phyloP scores from a whole-genome alignment of 1,140 invertebrate species.

The Diprion similis region DNA sequence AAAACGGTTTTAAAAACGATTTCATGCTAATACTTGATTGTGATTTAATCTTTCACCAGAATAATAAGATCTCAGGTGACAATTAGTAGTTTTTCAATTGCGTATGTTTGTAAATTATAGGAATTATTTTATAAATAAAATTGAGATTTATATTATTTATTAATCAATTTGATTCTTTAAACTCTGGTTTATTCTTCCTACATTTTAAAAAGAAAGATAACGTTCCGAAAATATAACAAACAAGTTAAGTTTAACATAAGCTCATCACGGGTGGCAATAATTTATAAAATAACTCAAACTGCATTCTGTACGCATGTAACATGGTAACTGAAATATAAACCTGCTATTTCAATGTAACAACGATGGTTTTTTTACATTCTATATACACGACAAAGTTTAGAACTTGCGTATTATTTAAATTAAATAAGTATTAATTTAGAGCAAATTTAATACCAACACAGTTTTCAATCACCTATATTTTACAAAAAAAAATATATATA shows the following conservation, averaged over 20 bases:
- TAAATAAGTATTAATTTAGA: slow-evolving; percentile 39
- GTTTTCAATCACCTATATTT: slow-evolving; percentile 19
- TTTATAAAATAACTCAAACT: slow-evolving; percentile 22
- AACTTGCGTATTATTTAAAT: slow-evolving; percentile 23
- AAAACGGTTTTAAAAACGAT: too few relatives aligned
- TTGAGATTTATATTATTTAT: too few relatives aligned
- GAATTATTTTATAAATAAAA: not conserved
- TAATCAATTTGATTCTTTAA: too few relatives aligned
- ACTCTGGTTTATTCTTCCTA: too few relatives aligned
- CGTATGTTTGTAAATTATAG: not conserved
- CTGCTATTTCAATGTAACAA: slow-evolving; percentile 22
- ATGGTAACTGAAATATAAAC: slow-evolving; percentile 19
- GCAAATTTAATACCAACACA: slow-evolving; percentile 30
- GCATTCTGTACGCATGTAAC: slow-evolving; percentile 14
- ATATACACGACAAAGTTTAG: not conserved
- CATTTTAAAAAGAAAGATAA: too few relatives aligned
- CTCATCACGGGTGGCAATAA: not conserved
- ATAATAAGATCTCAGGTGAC: not conserved
- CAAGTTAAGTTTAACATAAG: slow-evolving; percentile 9
- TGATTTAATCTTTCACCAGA: not conserved
- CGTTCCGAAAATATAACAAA: not conserved
- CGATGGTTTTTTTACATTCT: slow-evolving; percentile 14
- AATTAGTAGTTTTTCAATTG: not conserved
- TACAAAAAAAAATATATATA: slow-evolving; percentile 23
- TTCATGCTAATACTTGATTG: not conserved